Base-by-base conservation (phyloP, 2,113 vertebrate species). In the Galemys pyrenaicus region DNA sequence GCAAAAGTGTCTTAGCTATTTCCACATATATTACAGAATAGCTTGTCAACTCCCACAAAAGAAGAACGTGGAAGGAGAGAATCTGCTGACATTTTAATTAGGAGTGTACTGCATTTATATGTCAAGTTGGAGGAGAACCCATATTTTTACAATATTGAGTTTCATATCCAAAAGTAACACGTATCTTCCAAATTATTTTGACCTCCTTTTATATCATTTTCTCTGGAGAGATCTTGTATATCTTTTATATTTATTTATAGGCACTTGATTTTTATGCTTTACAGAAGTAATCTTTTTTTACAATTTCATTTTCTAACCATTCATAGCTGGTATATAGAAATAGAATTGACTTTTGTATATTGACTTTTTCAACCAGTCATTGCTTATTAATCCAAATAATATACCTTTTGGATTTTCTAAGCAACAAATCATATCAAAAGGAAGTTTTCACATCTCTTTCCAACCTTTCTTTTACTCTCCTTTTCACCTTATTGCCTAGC, bases 291-390 rank as follows among this genome's bases (percentile, higher is more conserved):
- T 77, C 8, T 13, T 28, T 87, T 92, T 93, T 88, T 15, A 91
- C 79, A 92, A 51, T 84, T 87, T 94, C n/a, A 80, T 92, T 96
- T 95, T 92, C 60, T 70, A 83, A 64, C 28, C 68, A 80, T 83
- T 87, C 28, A 80, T 87, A 79, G 24, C 80, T 78, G 22, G 91
- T 54, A 71, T n/a, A 56, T 49, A 92, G 51, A 93, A 89, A 95
- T 44, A 86, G 26, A 91, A 96, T 60, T 84, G 44, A 75, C 88
- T 93, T 88, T 71, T 62, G 15, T 67, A 24, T 46, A 67, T 62
- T 81, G 94, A 85, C 58, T 96, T 73, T n/a, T 87, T 60, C 37
- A 71, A 65, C 9, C 64, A 73, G 75, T 20, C 90, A 62, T 62
- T 28, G 81, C 49, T 74, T 35, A 84, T 51, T 94, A 68, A 80